phyloP scores from a whole-genome alignment of 2,113 vertebrate genomes.

The Gymnarchus niloticus region DNA sequence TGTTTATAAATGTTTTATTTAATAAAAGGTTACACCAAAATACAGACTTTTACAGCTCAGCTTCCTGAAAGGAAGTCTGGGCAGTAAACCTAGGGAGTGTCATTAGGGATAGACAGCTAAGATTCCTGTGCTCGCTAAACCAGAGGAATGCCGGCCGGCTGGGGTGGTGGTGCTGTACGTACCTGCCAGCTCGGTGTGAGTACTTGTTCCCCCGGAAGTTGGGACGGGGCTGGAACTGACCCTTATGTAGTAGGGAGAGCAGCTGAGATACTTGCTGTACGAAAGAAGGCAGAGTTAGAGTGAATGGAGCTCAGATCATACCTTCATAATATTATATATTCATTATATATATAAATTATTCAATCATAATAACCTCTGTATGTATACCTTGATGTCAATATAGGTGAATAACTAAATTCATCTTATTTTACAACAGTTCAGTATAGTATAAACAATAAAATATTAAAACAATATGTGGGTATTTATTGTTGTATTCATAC shows the following conservation, averaged over 20 bases:
- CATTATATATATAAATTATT: neutral
- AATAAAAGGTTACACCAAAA: neutral
- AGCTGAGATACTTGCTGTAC: slow-evolving; percentile 94
- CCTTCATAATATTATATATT: neutral
- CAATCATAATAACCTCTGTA: too few species aligned
- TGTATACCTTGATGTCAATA: neutral
- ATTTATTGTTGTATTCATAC: neutral
- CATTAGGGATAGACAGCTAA: neutral
- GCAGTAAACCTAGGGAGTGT: neutral
- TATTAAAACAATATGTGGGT: neutral
- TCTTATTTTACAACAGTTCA: neutral
- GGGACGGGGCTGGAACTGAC: slow-evolving; percentile 80
- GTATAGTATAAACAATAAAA: neutral
- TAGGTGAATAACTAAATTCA: neutral
- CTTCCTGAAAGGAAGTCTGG: neutral
- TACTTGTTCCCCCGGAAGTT: slow-evolving; percentile 87
- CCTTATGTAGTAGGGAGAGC: slow-evolving; percentile 85
- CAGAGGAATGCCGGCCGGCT: neutral
- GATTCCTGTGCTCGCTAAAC: neutral
- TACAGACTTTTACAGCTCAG: neutral
- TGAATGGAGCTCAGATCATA: neutral
- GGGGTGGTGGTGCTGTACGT: slow-evolving; percentile 31
- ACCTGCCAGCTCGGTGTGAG: slow-evolving; percentile 64
- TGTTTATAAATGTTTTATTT: neutral
- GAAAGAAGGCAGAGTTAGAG: slow-evolving; percentile 45